These are phyloP conservation scores for Chaetura pelagica DNA, from an alignment of 2,113 vertebrate genomes.

Conservation along the genomic window DNA sequence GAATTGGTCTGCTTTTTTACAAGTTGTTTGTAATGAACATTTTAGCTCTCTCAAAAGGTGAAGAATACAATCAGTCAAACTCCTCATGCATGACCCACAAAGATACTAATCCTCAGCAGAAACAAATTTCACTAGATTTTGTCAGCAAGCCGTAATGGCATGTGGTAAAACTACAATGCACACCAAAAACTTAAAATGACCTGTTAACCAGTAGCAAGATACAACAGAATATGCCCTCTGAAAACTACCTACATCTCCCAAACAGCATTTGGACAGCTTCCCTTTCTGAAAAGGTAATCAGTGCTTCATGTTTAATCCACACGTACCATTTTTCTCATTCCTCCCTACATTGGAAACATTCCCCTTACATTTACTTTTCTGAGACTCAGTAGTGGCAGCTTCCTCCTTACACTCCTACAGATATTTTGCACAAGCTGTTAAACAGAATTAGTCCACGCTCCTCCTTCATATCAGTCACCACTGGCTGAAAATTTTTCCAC, in stretches of 20 bases:
- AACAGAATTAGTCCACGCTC: conserved; percentile 33
- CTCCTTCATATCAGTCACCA: background rate
- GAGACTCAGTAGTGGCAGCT: conserved; percentile 60
- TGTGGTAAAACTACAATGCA: background rate
- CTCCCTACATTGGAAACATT: background rate
- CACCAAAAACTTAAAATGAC: background rate
- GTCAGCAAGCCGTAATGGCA: background rate
- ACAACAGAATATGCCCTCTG: background rate
- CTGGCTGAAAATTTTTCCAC: background rate
- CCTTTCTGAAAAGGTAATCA: background rate
- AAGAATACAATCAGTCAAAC: background rate
- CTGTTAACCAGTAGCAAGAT: background rate
- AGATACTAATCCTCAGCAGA: background rate
- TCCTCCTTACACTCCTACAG: conserved; percentile 66
- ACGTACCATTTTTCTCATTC: background rate
- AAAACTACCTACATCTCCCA: background rate
- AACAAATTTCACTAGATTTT: background rate
- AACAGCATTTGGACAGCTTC: background rate
- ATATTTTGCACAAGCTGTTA: conserved; percentile 57
- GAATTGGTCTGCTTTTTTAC: background rate
- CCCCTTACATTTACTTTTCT: conserved; percentile 22
- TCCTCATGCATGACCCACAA: background rate
- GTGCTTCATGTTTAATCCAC: background rate
- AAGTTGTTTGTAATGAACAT: background rate
- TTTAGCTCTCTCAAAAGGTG: background rate